Base-by-base conservation (phyloP, 2,113 vertebrate species). In the Chaetodon auriga region DNA sequence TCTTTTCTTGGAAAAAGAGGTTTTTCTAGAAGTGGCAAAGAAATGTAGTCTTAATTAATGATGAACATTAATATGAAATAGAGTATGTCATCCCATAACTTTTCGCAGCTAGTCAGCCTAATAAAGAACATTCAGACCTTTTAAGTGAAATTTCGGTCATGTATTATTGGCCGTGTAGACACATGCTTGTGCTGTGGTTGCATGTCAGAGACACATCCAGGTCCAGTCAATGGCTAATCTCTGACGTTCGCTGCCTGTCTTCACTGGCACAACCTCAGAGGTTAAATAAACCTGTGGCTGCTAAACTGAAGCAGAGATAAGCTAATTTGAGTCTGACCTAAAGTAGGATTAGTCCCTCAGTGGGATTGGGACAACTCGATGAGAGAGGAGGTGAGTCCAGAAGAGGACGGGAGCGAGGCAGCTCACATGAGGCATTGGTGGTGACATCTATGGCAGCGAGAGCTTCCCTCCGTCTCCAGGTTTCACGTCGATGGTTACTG, bases 321-420 rank as follows among this genome's bases (percentile, higher is more conserved):
- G 83, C 90, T 93, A 90, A 93, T 93, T 95, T 93, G 81, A 94
- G 81, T 25, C 55, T 73, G 83, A 88, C 79, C 85, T 85, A 58
- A 36, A 45, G 63, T 41, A 78, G 83, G 92, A 94, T 95, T 94
- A 95, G 58, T 57, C 5, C 19, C 4, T 87, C 83, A 80, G 41
- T 72, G 77, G 86, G 89, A 89, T 84, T 69, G 72, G 58, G 74
- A 82, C 68, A 41, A 53, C 71, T 83, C 23, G 62, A 7, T 51
- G 14, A 63, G 85, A 80, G 66, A 81, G 82, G 77, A 91, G 72
- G 66, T 48, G 63, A 65, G 30, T 30, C 65, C 23, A 19, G 79
- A 87, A 43, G 60, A 45, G 82, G 57, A 10, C 15, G 2, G 43
- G 45, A 66, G 41, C 12, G 49, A 64, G 23, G 13, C 51, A 49